Percentiles rank a stretch among this genome's conserved stretches.
Evolutionary conservation across 2,797 vertebrate genomes (phyloP).

Genomic region (Galagoides demidoff): DNA sequence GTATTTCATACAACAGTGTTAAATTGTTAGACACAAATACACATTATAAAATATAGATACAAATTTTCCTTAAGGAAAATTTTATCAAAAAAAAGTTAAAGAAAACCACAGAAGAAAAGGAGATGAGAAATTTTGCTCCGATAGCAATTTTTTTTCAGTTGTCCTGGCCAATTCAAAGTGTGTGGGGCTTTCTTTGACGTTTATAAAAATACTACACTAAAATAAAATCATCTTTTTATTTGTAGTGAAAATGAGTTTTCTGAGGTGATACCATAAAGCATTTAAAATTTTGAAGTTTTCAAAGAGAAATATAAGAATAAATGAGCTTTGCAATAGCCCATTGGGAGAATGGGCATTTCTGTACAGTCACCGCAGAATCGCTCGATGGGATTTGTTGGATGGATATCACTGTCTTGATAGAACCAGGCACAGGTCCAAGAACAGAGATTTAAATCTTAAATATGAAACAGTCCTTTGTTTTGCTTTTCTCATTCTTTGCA

Average conservation of each 20-base stretch:
- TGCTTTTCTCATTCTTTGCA: slow-evolving; percentile 77
- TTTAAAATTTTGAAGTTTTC: slow-evolving; percentile 7
- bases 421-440: slow-evolving; percentile 74
- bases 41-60: not conserved
- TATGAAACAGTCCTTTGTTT: slow-evolving; percentile 80
- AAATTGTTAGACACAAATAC: not conserved
- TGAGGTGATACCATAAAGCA: not conserved
- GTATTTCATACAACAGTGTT: not conserved
- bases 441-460: slow-evolving; percentile 78
- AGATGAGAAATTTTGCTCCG: slow-evolving; percentile 13
- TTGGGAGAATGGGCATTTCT: slow-evolving; percentile 40
- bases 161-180: not conserved
- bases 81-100: not conserved
- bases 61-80: slow-evolving; percentile 26
- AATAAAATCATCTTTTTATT: slow-evolving; percentile 15
- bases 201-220: slow-evolving; percentile 46
- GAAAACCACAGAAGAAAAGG: not conserved
- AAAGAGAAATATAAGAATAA: slow-evolving; percentile 37
- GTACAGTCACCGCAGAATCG: not conserved
- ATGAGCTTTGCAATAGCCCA: slow-evolving; percentile 35
- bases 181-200: not conserved
- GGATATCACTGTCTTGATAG: slow-evolving; percentile 62
- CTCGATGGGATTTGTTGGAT: slow-evolving; percentile 41
- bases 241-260: slow-evolving; percentile 14
- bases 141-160: slow-evolving; percentile 20